Base-by-base conservation (phyloP, 1,140 invertebrate species). In the Monochamus saltuarius region DNA sequence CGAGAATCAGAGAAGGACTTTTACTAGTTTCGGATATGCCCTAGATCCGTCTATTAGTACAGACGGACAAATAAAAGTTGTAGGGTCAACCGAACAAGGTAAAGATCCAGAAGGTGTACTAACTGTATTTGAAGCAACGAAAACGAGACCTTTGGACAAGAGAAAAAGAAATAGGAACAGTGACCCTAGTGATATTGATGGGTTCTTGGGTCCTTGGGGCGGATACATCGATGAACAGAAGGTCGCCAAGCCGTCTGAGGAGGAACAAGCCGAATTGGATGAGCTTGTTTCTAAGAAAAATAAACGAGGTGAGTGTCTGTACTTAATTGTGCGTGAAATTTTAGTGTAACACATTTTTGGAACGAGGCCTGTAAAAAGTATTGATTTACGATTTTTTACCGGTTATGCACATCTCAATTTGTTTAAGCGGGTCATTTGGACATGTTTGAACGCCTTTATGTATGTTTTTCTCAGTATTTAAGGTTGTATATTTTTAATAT, bases 171-270 rank as follows among this genome's bases (percentile, higher is more conserved):
- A 88, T 42, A 90, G 87, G 76, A 99, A 99, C 81, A 86, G 91
- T 68, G 86, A 98, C 78, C 87, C 97, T 0, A 80, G 84, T 34
- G 97, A 99, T 81, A 85, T 99, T 59, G 93, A 93, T 58, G 96
- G 95, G 7, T 99, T 97, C 76, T 79, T 96, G 2, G 97, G 98
- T 0, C 98, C 97, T 0, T 99, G 98, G 98, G 97, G 93, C 55
- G 90, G 90, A 55, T 99, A 87, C 81, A 83, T 88, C 11, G 94
- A 98, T 80, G 97, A 99, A 81, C 83, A 89, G 70, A 87, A 87
- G 58, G 82, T 97, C 8, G 85, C 90, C 58, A 93, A 90, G 74
- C 97, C 97, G 8, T 87, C 87, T 49, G 92, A 94, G 56, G 95
- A 99, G 75, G 94, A 98, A 72, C 85, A 92, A 58, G 89, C 93